Conservation (phyloP, 2,113 vertebrate genomes). For the Siniperca knerii region DNA sequence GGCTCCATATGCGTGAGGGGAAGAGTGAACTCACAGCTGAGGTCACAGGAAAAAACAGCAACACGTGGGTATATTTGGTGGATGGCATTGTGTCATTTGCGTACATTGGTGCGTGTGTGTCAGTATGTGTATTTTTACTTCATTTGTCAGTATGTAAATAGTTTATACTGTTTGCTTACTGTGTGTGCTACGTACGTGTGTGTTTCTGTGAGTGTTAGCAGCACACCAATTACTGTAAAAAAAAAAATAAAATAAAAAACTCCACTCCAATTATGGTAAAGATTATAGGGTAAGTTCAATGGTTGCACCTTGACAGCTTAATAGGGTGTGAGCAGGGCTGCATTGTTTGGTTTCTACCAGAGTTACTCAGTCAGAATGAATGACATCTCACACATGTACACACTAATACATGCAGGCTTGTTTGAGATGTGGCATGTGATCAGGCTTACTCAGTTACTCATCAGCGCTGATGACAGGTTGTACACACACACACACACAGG, state of each 20-base stretch:
- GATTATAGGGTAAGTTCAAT: conserved; percentile 55
- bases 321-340: conserved; percentile 60
- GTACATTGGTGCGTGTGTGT: not conserved
- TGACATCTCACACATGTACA: conserved; percentile 43
- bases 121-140: conserved; percentile 27
- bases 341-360: conserved; percentile 62
- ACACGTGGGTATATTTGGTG: conserved; percentile 43
- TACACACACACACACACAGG: conserved; percentile 32
- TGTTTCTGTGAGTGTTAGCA: conserved; percentile 17
- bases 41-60: conserved; percentile 67
- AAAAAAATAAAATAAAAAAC: conserved; percentile 18
- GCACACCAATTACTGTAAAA: conserved; percentile 40
- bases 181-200: not conserved
- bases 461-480: conserved; percentile 52
- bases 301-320: conserved; percentile 51
- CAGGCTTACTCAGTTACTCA: conserved; percentile 62
- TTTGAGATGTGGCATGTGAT: conserved; percentile 67
- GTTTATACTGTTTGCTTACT: conserved; percentile 21
- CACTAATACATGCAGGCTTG: conserved; percentile 18
- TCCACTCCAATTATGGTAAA: conserved; percentile 27
- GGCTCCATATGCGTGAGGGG: conserved; percentile 71
- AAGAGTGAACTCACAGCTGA: conserved; percentile 67
- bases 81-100: conserved; percentile 42
- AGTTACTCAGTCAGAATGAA: conserved; percentile 56
- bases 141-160: conserved; percentile 25